Conservation (phyloP, 2,797 vertebrate genomes). For the Alexandromys oeconomus region DNA sequence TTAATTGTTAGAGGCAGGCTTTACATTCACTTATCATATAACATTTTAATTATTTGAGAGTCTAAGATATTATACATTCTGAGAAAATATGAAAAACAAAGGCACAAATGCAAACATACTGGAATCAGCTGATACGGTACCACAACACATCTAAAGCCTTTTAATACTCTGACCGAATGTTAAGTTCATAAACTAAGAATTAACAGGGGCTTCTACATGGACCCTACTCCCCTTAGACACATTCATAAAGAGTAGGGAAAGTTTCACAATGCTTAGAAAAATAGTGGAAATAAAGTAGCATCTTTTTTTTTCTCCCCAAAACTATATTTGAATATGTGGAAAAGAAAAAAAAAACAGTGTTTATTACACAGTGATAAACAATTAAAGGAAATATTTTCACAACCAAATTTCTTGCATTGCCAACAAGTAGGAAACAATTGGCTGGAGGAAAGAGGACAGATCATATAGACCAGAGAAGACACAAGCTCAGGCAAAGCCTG, state of each 20-base stretch:
- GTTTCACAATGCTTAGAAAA: not conserved
- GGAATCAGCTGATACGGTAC: not conserved
- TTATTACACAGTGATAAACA: not conserved
- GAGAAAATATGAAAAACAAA: not conserved
- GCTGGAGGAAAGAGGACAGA: not conserved
- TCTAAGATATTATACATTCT: not conserved
- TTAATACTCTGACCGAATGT: not conserved
- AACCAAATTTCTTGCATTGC: not conserved
- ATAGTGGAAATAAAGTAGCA: not conserved
- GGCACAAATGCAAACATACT: not conserved
- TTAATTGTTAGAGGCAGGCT: not conserved
- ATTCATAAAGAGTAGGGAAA: not conserved
- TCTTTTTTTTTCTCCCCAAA: not conserved
- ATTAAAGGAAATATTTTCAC: not conserved
- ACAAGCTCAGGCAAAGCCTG: not conserved
- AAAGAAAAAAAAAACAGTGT: not conserved
- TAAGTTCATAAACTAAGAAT: not conserved
- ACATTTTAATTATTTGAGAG: not conserved
- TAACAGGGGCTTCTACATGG: not conserved
- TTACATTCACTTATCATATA: not conserved
- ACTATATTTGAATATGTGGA: not conserved
- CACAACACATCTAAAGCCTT: not conserved
- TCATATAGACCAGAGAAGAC: not conserved
- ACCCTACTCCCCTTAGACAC: not conserved
- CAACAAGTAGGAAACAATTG: not conserved